Evolutionary conservation across 2,888 invertebrate genomes (phyloP).

Genomic region (Tigriopus californicus): DNA sequence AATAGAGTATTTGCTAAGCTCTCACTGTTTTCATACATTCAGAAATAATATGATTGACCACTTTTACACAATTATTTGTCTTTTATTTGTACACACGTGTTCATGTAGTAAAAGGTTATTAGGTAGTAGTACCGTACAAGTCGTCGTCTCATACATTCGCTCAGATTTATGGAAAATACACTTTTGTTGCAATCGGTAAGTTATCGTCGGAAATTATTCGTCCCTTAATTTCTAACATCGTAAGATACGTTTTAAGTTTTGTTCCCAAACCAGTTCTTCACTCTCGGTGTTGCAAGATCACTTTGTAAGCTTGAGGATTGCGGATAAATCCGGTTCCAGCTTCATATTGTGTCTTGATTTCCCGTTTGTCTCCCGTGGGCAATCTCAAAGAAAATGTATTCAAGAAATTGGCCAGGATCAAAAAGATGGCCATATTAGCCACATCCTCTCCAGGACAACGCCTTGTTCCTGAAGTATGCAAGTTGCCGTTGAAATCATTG

Average conservation of each 20-base stretch:
- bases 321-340: slow-evolving; percentile 9
- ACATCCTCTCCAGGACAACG: slow-evolving; percentile 3
- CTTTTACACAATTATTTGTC: no score
- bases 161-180: no score
- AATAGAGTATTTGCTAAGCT: no score
- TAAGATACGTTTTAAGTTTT: background rate
- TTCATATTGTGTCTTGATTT: slow-evolving; percentile 2
- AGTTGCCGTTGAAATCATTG: background rate
- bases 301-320: slow-evolving; percentile 6
- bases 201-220: background rate
- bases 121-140: no score
- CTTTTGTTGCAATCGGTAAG: no score
- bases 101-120: no score
- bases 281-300: background rate
- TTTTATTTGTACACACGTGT: no score
- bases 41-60: no score
- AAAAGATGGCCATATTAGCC: slow-evolving; percentile 3
- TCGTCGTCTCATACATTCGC: no score
- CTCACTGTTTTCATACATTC: no score
- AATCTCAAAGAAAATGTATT: background rate
- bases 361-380: background rate
- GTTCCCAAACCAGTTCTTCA: background rate
- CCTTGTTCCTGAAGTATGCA: background rate
- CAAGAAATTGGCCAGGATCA: slow-evolving; percentile 6
- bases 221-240: background rate